Evolutionary conservation across 64 coral and sea anemone genomes (phyloP).

Genomic region (Hydrozoanthus tunicans): DNA sequence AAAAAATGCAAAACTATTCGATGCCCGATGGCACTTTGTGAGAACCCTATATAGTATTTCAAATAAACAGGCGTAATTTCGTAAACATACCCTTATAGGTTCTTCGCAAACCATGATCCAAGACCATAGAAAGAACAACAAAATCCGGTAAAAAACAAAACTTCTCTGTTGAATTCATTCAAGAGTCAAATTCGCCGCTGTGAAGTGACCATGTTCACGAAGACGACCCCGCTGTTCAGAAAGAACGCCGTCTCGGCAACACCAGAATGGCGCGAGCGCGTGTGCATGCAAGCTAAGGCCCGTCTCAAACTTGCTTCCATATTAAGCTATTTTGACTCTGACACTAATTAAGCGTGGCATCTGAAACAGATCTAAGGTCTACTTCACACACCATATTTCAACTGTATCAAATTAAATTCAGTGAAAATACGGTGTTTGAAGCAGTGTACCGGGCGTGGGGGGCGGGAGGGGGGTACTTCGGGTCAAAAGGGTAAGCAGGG

Average conservation of each 20-base stretch:
- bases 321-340: too few species aligned
- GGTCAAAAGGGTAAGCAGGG: too few species aligned
- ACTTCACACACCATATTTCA: too few species aligned
- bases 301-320: too few species aligned
- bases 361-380: too few species aligned
- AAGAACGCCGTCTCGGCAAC: neutral
- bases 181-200: conserved; percentile 66
- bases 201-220: neutral
- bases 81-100: conserved; percentile 95
- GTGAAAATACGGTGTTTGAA: too few species aligned
- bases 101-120: conserved; percentile 96
- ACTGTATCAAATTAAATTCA: too few species aligned
- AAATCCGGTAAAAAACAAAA: conserved; percentile 46
- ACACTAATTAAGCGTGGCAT: too few species aligned
- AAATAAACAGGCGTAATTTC: neutral
- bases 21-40: neutral
- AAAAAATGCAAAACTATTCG: conserved; percentile 26
- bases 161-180: conserved; percentile 38
- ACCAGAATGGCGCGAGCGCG: neutral
- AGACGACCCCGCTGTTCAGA: neutral
- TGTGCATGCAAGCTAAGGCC: too few species aligned
- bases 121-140: conserved; percentile 58
- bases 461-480: too few species aligned
- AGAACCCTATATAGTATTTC: neutral
- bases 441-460: too few species aligned